phyloP scores from a whole-genome alignment of 2,797 vertebrate genomes.

The Oophaga sylvatica region DNA sequence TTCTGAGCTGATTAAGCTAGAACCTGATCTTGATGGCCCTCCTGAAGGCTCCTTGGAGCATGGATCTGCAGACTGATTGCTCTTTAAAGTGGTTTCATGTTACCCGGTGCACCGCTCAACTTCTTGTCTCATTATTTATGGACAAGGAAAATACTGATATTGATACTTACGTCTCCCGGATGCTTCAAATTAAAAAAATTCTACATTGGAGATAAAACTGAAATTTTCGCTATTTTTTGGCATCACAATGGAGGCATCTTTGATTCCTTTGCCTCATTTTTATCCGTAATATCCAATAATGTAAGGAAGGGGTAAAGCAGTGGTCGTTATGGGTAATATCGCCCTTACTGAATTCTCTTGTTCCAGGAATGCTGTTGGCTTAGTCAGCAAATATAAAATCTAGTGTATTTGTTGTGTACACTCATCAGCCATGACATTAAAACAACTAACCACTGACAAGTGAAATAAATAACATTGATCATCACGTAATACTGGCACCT shows the following conservation, averaged over 20 bases:
- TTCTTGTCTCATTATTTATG: slow-evolving; percentile 57
- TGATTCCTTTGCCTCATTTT: not conserved
- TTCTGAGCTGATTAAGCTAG: slow-evolving; percentile 58
- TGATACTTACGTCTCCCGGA: slow-evolving; percentile 54
- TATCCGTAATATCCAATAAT: not conserved
- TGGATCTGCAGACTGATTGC: slow-evolving; percentile 55
- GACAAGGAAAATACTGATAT: slow-evolving; percentile 58
- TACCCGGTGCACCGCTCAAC: slow-evolving; percentile 39
- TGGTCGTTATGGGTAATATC: not conserved
- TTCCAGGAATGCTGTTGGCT: not conserved
- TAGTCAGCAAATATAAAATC: not conserved
- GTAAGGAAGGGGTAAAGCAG: not conserved
- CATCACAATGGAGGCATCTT: not conserved
- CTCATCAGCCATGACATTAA: too few relatives aligned
- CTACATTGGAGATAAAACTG: slow-evolving; percentile 4
- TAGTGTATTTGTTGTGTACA: not conserved
- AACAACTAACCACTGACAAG: too few relatives aligned
- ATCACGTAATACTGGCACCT: too few relatives aligned
- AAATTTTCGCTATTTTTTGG: not conserved
- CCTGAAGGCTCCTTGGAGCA: slow-evolving; percentile 51
- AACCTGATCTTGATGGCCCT: slow-evolving; percentile 40
- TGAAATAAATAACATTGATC: too few relatives aligned
- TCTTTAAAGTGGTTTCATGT: slow-evolving; percentile 58
- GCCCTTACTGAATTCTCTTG: not conserved
- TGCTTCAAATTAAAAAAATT: slow-evolving; percentile 52